Evolutionary conservation across 2,797 vertebrate species (phyloP), one percentile per base, ranked within the genome.

Genomic region (Notamacropus eugenii): DNA sequence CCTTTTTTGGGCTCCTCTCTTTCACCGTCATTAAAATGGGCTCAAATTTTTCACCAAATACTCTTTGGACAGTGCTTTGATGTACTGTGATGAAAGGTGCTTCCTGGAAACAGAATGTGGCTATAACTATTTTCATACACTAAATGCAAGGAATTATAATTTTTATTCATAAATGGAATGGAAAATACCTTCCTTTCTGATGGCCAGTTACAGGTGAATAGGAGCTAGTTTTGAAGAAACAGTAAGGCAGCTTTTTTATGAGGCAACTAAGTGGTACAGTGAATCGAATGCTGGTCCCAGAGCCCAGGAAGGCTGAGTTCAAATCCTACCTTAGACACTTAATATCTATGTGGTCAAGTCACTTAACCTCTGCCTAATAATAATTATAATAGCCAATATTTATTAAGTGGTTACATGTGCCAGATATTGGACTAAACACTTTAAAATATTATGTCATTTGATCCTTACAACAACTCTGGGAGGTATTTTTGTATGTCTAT

Each of bases 11-110:
- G 2, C 8, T 46, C 67, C 5, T 74, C 19, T 40, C 19, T 74
- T 74, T 40, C n/a, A 74, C 67, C 14, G 9, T 46, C 40, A 82
- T 4, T 82, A 91, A 82, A 91, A 22, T 12, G 59, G 67, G 95
- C 50, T 92, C 74, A 90, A 34, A 94, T 91, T 57, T 93, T 12
- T 93, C 58, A 95, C 54, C 50, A 95, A 92, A 95, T 12, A 96
- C 22, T 93, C 94, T 93, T 46, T 96, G 55, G 82, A 13, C 95
- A 92, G 94, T 5, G 90, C 58, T 90, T 34, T 91, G 54, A 93
- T 93, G 93, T 46, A 24, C 40, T 11, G 92, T 97, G 93, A 92
- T 93, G 59, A 9, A 91, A 91, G 55, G 11, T 2, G 40, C 54
- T 94, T 34, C 12, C 94, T 19, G 90, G 93, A 91, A 52, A 62